A percentile compares a stretch with the other conserved stretches of the same genome.
These are phyloP conservation scores for Anastrepha obliqua DNA, from an alignment of 1,140 invertebrate species.

Conservation along the genomic window DNA sequence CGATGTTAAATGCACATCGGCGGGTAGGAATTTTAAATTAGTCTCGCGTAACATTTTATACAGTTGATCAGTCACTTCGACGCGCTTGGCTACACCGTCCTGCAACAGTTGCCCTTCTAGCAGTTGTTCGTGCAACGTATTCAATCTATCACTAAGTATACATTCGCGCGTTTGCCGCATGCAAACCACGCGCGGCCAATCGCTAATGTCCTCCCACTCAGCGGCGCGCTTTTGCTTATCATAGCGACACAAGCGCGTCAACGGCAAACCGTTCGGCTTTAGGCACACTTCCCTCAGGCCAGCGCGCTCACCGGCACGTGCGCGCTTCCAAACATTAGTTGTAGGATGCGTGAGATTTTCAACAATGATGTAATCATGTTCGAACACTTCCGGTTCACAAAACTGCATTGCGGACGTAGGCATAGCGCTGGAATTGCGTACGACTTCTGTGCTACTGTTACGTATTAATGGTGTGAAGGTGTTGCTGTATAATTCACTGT, in stretches of 20 bases:
- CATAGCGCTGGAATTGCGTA: not conserved
- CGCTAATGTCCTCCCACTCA: constrained; percentile 54
- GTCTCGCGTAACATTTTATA: constrained; percentile 60
- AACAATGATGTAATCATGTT: constrained; percentile 53
- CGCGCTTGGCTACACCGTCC: not conserved
- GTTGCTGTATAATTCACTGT: not conserved
- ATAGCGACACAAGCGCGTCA: constrained; percentile 62
- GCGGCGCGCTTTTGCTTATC: constrained; percentile 51
- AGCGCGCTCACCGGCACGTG: constrained; percentile 61
- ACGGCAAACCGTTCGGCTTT: constrained; percentile 63
- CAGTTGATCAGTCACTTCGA: constrained; percentile 54
- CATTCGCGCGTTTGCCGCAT: constrained; percentile 57
- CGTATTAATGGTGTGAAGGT: not conserved
- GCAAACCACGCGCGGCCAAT: constrained; percentile 58
- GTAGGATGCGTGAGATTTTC: not conserved
- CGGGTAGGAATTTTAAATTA: constrained; percentile 58
- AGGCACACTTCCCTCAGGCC: constrained; percentile 65
- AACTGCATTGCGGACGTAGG: not conserved
- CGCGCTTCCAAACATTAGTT: constrained; percentile 64
- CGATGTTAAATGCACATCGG: constrained; percentile 63
- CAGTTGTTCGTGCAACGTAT: constrained; percentile 62
- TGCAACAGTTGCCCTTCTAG: not conserved
- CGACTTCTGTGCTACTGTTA: not conserved
- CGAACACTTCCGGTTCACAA: constrained; percentile 54
- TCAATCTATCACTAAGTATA: constrained; percentile 60